Base-by-base conservation (phyloP, 2,888 invertebrate genomes). In the Protophormia terraenovae region DNA sequence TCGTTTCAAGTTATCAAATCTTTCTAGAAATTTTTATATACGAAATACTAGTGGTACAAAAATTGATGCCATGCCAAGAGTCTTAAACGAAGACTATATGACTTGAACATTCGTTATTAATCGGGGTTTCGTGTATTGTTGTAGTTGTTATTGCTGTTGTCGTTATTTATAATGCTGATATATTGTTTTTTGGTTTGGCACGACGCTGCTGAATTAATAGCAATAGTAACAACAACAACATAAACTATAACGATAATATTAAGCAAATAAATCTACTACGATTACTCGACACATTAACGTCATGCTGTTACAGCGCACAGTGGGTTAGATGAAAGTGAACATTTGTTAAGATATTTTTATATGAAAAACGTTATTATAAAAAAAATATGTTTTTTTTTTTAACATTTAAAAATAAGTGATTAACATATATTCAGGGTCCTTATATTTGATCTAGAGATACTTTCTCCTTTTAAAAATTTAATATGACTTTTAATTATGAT, bases 51-150 rank as follows among this genome's bases (percentile, higher is more conserved):
- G n/a, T n/a, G n/a, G 47, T 5, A 14, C 22, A 50, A n/a, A 35
- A 69, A 38, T 84, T 71, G 69, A 66, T 84, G 71, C 10, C 75
- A 75, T 71, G 64, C 80, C 75, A 75, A 80, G 69, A 64, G 80
- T 62, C 75, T 80, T 64, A 79, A 14, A 82, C 81, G 76, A 82
- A 81, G 81, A n/a, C n/a, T 53, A 53, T 82, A 29, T 24, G 58
- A 41, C 32, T 82, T 29, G 3, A 62, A 41, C 22, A 6, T 73
- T 83, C 79, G 83, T 75, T 22, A 35, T 24, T 55, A 75, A 75
- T 80, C 84, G 84, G 73, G 55, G 38, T 71, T 71, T 45, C 35
- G 14, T 71, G 45, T 41, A 7, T 32, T 73, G 47, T 16, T 24
- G 19, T 27, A 22, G 19, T 29, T 60, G 38, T 19, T 58, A 38